Base-by-base conservation (phyloP, 2,888 invertebrate genomes). In the Aporophyla lueneburgensis region DNA sequence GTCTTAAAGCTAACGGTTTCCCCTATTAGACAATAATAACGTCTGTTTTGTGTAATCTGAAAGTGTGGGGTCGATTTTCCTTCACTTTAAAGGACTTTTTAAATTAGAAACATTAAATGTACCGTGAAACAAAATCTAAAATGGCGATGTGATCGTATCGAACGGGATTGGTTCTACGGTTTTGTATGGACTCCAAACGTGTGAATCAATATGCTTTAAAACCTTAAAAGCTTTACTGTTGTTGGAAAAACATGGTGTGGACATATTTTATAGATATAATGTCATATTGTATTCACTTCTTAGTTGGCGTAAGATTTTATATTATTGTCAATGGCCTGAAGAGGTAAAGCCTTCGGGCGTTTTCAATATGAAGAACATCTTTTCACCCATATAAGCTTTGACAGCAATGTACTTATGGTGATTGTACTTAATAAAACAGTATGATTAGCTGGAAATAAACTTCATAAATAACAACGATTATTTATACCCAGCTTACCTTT, bases 1-100 rank as follows among this genome's bases (percentile, higher is more conserved):
- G 46, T 71, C 62, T 81, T 72, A 81, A 85, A 85, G 6, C 62
- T 83, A 83, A 85, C 83, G 82, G 83, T 58, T 74, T 54, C 40
- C 21, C 43, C 24, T 65, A 80, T 67, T 59, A 73, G 58, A 73
- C 53, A 66, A 27, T 67, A 85, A 80, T 81, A 78, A 70, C 43
- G 51, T 68, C 40, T 53, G 14, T 43, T 53, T 73, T 63, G 61
- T 46, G 51, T 68, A 51, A 63, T 54, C 40, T 51, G 16, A 62
- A 67, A 70, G 40, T 67, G 49, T 58, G 63, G 14, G 43, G 24
- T 46, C 40, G 33, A 46, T 61, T 70, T 61, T 69, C 53, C 62
- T 10, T n/a, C 62, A 67, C 54, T 80, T 56, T 67, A 68, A 67
- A 83, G 78, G 73, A 69, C 61, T 81, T 84, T 80, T 68, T 61